Evolutionary conservation across 1,140 invertebrate genomes (phyloP).

Genomic region (Dendroctonus ponderosae): DNA sequence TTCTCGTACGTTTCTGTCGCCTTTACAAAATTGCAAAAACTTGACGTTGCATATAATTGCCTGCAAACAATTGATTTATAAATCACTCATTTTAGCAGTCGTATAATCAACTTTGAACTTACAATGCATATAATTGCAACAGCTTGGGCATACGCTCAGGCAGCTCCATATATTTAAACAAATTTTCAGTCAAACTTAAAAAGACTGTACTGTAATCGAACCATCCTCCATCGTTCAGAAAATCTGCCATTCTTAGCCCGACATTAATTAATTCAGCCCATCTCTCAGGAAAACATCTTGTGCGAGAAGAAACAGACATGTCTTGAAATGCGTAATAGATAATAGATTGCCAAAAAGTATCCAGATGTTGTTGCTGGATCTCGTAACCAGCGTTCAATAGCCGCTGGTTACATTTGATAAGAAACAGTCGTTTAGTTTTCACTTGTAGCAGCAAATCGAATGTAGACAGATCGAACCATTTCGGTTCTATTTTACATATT

Average conservation of each 20-base stretch:
- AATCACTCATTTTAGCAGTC: neutral
- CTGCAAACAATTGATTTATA: conserved; percentile 54
- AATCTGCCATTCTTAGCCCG: conserved; percentile 66
- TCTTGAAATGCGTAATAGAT: conserved; percentile 56
- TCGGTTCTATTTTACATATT: conserved; percentile 50
- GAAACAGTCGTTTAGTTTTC: conserved; percentile 63
- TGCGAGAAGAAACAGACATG: conserved; percentile 45
- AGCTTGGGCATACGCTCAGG: no score
- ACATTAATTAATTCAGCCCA: conserved; percentile 56
- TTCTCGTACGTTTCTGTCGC: conserved; percentile 64
- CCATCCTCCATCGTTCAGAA: conserved; percentile 85
- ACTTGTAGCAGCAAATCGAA: conserved; percentile 72
- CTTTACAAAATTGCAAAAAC: conserved; percentile 72
- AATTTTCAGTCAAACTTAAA: conserved; percentile 59
- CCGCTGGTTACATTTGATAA: conserved; percentile 67
- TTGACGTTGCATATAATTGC: conserved; percentile 75
- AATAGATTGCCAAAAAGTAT: conserved; percentile 55
- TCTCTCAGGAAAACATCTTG: conserved; percentile 11
- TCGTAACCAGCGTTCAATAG: conserved; percentile 60
- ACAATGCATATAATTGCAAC: no score
- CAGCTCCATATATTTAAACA: conserved; percentile 46
- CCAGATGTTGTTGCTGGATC: no score
- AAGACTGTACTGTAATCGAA: conserved; percentile 71
- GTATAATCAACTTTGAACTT: conserved; percentile 1
- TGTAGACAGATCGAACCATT: conserved; percentile 70